These are phyloP conservation scores for Tragelaphus imberbis DNA, from an alignment of 2,113 vertebrate genomes.

Conservation along the genomic window DNA sequence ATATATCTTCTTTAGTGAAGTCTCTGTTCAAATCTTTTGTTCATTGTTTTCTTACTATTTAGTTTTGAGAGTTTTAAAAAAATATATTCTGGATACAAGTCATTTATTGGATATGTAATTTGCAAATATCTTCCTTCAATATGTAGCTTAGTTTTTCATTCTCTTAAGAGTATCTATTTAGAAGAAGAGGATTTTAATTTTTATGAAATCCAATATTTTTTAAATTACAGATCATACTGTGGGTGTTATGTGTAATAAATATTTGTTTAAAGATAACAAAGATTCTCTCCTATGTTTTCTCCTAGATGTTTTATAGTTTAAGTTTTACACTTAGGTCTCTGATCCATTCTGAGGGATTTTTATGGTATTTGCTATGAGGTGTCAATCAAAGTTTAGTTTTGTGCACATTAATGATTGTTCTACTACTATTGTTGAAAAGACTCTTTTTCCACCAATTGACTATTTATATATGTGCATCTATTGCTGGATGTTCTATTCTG, in stretches of 20 bases:
- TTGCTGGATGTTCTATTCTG: not conserved
- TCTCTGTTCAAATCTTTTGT: not conserved
- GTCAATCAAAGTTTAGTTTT: not conserved
- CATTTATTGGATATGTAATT: not conserved
- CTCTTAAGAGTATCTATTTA: not conserved
- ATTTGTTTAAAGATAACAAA: not conserved
- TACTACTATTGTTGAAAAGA: not conserved
- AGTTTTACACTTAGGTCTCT: not conserved
- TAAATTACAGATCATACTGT: not conserved
- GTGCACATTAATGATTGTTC: not conserved
- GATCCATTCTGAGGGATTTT: not conserved
- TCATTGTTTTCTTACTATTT: not conserved
- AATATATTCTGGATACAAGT: not conserved
- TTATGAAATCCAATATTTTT: not conserved
- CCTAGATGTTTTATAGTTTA: not conserved
- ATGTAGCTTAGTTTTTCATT: not conserved
- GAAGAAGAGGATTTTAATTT: not conserved
- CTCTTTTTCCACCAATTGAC: not conserved
- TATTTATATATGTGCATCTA: not conserved
- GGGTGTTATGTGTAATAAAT: not conserved
- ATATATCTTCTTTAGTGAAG: not conserved
- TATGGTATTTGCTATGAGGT: not conserved
- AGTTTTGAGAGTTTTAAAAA: not conserved
- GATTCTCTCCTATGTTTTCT: not conserved
- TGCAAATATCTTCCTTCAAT: not conserved